Evolutionary conservation across 2,113 vertebrate genomes (phyloP).

Genomic region (Anoura caudifer): DNA sequence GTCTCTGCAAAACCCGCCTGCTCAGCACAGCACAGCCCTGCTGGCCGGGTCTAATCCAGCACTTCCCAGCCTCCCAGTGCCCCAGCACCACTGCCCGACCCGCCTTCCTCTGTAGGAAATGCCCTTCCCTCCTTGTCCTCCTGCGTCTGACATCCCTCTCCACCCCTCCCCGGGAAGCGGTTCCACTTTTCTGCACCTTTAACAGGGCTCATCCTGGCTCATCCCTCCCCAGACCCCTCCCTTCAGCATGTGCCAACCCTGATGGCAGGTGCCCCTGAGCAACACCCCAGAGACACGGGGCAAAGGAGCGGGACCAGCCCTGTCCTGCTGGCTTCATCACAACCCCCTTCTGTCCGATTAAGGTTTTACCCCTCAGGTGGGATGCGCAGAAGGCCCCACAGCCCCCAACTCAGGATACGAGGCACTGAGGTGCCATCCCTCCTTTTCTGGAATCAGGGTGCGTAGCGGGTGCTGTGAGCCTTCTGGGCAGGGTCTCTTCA

Average conservation of each 20-base stretch:
- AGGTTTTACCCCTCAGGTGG: neutral
- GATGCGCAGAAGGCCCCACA: neutral
- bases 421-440: neutral
- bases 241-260: neutral
- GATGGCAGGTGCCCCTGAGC: neutral
- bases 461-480: accelerated
- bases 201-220: neutral
- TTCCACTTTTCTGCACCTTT: neutral
- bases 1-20: neutral
- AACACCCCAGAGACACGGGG: neutral
- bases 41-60: neutral
- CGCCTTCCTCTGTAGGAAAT: neutral
- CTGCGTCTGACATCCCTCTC: neutral
- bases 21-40: neutral
- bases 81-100: neutral
- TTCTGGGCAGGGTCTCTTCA: neutral
- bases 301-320: neutral
- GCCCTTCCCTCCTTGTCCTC: neutral
- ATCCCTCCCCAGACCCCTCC: neutral
- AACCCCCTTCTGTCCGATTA: neutral
- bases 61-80: neutral
- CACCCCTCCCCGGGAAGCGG: neutral
- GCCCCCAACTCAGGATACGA: accelerated
- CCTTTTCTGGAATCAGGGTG: neutral
- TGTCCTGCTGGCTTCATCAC: neutral